Evolutionary conservation across 2,888 invertebrate genomes (phyloP).

Genomic region (Dasysyrphus albostriatus): DNA sequence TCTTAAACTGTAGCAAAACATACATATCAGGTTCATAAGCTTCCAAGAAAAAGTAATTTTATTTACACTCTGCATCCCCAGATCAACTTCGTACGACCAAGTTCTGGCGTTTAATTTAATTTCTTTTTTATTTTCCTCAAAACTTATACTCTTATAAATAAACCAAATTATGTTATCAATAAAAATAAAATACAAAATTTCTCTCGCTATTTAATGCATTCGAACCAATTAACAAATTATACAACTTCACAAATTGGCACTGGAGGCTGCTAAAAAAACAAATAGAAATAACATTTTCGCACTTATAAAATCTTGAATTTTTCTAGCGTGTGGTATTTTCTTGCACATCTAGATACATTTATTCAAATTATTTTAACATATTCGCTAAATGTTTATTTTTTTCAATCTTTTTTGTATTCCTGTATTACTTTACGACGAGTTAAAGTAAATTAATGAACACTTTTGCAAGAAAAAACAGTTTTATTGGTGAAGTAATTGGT

Average conservation of each 20-base stretch:
- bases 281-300: slow-evolving; percentile 46
- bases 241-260: slow-evolving; percentile 56
- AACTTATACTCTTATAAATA: neutral
- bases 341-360: slow-evolving; percentile 33
- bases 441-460: slow-evolving; percentile 51
- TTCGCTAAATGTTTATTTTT: slow-evolving; percentile 27
- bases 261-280: neutral
- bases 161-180: slow-evolving; percentile 20
- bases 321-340: slow-evolving; percentile 28
- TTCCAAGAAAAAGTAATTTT: no score
- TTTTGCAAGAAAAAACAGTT: slow-evolving; percentile 46
- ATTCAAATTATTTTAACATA: slow-evolving; percentile 45
- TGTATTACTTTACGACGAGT: slow-evolving; percentile 45
- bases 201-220: slow-evolving; percentile 30
- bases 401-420: neutral
- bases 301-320: slow-evolving; percentile 39
- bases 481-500: slow-evolving; percentile 64
- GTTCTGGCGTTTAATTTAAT: neutral
- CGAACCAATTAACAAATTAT: slow-evolving; percentile 49
- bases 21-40: no score
- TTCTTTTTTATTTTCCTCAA: neutral
- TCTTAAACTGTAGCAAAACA: no score
- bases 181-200: neutral
- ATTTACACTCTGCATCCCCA: neutral
- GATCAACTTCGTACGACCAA: slow-evolving; percentile 3